Base-by-base conservation (phyloP, 2,113 vertebrate genomes). In the Lepisosteus osseus region DNA sequence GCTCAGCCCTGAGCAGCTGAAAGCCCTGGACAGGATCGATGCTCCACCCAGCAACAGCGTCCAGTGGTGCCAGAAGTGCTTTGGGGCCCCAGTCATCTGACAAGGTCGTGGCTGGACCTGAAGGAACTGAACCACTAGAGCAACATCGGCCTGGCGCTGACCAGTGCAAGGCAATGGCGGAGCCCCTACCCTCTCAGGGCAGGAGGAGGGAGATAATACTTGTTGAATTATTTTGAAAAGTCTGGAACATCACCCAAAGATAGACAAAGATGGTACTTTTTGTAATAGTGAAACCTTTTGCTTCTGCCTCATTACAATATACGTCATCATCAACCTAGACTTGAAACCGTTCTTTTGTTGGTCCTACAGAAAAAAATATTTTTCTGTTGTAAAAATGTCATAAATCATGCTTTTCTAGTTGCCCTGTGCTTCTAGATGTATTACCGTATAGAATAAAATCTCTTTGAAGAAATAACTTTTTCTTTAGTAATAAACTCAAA, bases 61-160 rank as follows among this genome's bases (percentile, higher is more conserved):
- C 51, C 94, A 95, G 75, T 96, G 89, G 86, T 99, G 97, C 75
- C 90, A 97, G 68, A 97, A 95, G 82, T 91, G 85, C 79, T 99
- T 99, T 55, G 97, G 96, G 72, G 79, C 93, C 0, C 96, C 94
- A 29, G 78, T 98, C 71, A 93, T 98, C 84, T 99, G 87, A 94
- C 56, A 72, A 1, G 43, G 1, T 7, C 51, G 43, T 15, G 41
- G 42, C 2, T 70, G 42, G 55, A 42, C 15, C 44, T 65, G 65
- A 42, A 43, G 15, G 47, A 69, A 68, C 41, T 5, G 15, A 44
- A 59, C n/a, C 54, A 54, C 45, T 67, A 15, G 17, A 64, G 67
- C 13, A 54, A 14, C 54, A 14, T 15, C 2, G 1, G 6, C 6
- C 56, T 41, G 47, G 3, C 12, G 40, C 14, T 12, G 17, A 61